Conservation (phyloP, 2,113 vertebrate species). For the Tyrannus savana region DNA sequence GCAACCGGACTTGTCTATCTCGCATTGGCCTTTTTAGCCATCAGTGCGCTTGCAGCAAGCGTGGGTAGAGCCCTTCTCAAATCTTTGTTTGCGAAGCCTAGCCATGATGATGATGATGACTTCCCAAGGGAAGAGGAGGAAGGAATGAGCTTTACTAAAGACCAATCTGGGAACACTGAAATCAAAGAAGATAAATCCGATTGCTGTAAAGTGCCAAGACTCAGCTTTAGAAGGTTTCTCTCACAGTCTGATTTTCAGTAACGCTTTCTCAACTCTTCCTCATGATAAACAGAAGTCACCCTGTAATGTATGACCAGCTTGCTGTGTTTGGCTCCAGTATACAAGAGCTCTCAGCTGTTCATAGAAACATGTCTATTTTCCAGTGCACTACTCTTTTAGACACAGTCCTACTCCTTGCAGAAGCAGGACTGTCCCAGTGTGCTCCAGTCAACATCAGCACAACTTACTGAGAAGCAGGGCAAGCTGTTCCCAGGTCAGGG, state of each 20-base stretch:
- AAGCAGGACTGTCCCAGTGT: not conserved
- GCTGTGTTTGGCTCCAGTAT: not conserved
- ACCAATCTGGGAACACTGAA: not conserved
- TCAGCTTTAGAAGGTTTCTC: not conserved
- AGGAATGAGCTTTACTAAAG: not conserved
- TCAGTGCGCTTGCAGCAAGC: too few species aligned
- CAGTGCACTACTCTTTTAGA: not conserved
- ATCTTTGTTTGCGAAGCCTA: too few species aligned
- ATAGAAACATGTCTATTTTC: accelerated
- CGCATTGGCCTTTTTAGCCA: too few species aligned
- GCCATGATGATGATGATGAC: too few species aligned
- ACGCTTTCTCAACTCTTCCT: not conserved
- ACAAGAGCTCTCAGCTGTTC: not conserved
- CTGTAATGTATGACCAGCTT: too few species aligned
- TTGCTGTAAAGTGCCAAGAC: not conserved
- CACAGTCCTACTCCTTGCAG: not conserved
- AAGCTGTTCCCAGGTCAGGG: not conserved
- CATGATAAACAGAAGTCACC: accelerated
- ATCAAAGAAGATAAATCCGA: not conserved
- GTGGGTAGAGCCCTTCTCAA: too few species aligned
- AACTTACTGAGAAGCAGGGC: accelerated
- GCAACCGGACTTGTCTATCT: too few species aligned
- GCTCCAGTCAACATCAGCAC: not conserved
- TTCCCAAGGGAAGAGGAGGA: not conserved
- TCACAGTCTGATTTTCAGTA: not conserved